A percentile compares a stretch with the other conserved stretches of the same genome.
These are phyloP conservation scores for Pionites leucogaster DNA, from an alignment of 2,113 vertebrate species.

Conservation along the genomic window DNA sequence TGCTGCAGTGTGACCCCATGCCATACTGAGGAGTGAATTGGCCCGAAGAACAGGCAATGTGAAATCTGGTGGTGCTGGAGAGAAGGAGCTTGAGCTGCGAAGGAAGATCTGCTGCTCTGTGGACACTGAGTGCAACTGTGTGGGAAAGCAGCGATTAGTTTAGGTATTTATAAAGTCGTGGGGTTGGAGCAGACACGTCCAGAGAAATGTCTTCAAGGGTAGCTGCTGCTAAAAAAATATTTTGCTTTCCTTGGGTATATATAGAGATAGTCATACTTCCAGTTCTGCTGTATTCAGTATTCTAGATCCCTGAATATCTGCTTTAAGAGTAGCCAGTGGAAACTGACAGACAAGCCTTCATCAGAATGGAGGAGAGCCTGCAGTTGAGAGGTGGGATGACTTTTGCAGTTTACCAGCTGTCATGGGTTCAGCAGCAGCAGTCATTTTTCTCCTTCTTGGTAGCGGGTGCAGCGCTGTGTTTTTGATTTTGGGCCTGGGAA, in stretches of 20 bases:
- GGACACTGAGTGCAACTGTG: neutral
- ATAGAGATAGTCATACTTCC: neutral
- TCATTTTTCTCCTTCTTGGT: too few relatives aligned
- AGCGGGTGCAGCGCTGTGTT: too few relatives aligned
- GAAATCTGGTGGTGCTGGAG: neutral
- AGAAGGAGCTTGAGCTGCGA: neutral
- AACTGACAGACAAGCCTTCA: neutral
- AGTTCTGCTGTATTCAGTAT: neutral
- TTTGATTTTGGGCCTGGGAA: too few relatives aligned
- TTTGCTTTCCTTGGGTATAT: neutral
- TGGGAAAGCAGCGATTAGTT: neutral
- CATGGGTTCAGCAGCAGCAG: too few relatives aligned
- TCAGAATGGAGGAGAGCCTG: neutral
- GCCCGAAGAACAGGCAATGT: accelerated
- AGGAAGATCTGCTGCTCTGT: neutral
- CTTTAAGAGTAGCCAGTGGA: neutral
- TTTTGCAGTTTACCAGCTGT: neutral
- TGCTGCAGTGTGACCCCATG: neutral
- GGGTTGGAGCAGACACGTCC: neutral
- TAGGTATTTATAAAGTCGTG: neutral
- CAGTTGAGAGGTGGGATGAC: neutral
- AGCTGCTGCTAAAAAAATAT: neutral
- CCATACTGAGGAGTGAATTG: neutral
- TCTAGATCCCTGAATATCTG: neutral
- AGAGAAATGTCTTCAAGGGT: neutral